These are phyloP conservation scores for Alligator mississippiensis DNA, from an alignment of 2,113 vertebrate genomes.

Conservation along the genomic window DNA sequence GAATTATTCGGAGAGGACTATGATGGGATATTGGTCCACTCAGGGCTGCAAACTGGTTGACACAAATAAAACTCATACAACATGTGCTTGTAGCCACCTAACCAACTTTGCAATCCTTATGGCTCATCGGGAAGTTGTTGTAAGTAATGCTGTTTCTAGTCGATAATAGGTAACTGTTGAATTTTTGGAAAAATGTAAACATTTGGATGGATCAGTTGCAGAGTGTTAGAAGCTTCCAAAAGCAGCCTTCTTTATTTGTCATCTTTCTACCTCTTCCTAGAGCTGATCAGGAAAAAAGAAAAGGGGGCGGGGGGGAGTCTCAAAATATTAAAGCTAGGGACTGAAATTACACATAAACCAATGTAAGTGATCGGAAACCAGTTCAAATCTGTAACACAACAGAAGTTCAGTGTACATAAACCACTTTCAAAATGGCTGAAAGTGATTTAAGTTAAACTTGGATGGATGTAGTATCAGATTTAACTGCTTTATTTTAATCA, in stretches of 20 bases:
- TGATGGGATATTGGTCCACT: slow-evolving; percentile 99
- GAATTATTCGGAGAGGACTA: slow-evolving; percentile 99
- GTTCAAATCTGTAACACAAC: too few relatives aligned
- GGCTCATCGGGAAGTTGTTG: slow-evolving; percentile 92
- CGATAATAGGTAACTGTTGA: slow-evolving; percentile 23
- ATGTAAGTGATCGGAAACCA: too few relatives aligned
- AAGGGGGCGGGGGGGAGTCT: neutral
- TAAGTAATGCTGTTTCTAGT: slow-evolving; percentile 79
- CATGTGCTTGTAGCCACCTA: slow-evolving; percentile 96
- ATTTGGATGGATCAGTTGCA: neutral
- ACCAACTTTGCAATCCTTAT: slow-evolving; percentile 99
- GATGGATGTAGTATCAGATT: too few relatives aligned
- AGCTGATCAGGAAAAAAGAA: neutral
- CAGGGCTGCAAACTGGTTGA: slow-evolving; percentile 98
- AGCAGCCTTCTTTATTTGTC: neutral
- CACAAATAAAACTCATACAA: slow-evolving; percentile 96
- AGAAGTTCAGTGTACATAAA: too few relatives aligned
- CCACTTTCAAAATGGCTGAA: too few relatives aligned
- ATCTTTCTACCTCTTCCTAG: slow-evolving; percentile 2
- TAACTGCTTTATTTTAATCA: too few relatives aligned
- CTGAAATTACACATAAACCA: too few relatives aligned
- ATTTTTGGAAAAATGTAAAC: slow-evolving; percentile 34
- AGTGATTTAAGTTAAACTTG: too few relatives aligned
- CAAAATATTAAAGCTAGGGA: too few relatives aligned
- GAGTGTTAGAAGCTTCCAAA: slow-evolving; percentile 11